Conservation (phyloP, 2,797 vertebrate genomes). For the Cyprinodon diabolis region DNA sequence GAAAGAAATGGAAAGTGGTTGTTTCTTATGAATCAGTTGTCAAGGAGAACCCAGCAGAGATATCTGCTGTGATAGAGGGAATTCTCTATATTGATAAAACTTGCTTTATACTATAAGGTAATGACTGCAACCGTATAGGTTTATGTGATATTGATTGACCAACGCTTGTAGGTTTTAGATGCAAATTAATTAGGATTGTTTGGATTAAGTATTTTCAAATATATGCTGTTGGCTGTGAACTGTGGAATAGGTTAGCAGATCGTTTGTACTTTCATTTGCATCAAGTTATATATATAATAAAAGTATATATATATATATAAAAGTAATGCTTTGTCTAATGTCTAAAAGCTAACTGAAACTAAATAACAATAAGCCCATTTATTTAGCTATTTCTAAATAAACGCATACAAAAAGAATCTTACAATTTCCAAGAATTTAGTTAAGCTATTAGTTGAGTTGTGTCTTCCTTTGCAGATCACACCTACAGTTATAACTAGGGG, state of each 20-base stretch:
- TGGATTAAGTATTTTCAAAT: not conserved
- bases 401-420: too few relatives aligned
- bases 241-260: not conserved
- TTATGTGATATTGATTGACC: not conserved
- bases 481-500: too few relatives aligned
- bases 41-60: not conserved
- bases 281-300: not conserved
- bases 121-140: conserved; percentile 1
- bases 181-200: not conserved
- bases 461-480: too few relatives aligned
- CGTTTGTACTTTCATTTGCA: not conserved
- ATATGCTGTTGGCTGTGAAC: not conserved
- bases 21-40: not conserved
- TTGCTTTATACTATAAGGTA: not conserved
- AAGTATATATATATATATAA: too few relatives aligned
- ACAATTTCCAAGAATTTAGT: too few relatives aligned
- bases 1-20: not conserved
- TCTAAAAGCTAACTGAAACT: not conserved
- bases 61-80: conserved; percentile 1
- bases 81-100: conserved; percentile 1
- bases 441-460: too few relatives aligned
- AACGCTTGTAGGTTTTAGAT: not conserved
- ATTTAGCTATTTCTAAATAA: too few relatives aligned
- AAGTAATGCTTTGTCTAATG: not conserved
- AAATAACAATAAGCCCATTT: not conserved